Conservation (phyloP, 1,140 invertebrate species). For the Melitaea cinxia region DNA sequence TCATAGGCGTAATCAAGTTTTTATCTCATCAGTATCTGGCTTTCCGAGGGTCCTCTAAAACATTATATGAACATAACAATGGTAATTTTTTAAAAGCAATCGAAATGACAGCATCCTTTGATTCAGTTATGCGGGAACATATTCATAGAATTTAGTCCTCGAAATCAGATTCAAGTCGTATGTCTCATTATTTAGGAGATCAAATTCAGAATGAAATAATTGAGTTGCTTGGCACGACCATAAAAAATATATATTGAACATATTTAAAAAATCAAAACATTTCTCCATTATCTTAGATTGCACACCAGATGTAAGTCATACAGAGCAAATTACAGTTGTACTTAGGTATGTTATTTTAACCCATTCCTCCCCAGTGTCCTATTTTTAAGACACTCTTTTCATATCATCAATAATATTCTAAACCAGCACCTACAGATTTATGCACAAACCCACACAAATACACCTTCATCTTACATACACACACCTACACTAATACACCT, state of each 20-base stretch:
- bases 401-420: no score
- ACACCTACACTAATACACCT: no score
- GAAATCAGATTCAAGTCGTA: constrained; percentile 20
- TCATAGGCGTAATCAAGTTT: not conserved
- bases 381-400: no score
- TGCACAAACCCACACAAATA: no score
- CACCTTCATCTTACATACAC: no score
- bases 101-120: constrained; percentile 12
- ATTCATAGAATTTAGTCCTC: not conserved
- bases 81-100: constrained; percentile 10
- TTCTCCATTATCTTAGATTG: constrained; percentile 1
- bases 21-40: not conserved
- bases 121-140: constrained; percentile 9
- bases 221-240: constrained; percentile 19
- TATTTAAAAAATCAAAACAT: constrained; percentile 1
- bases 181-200: constrained; percentile 23
- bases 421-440: no score
- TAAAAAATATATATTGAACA: constrained; percentile 7
- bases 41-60: no score
- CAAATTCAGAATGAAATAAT: constrained; percentile 28
- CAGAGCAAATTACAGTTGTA: not conserved
- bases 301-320: not conserved
- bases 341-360: not conserved
- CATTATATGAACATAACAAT: not conserved
- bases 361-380: no score